Percentiles rank a stretch among this genome's conserved stretches.
phyloP scores from a whole-genome alignment of 2,113 vertebrate species.

The Oreotragus oreotragus region DNA sequence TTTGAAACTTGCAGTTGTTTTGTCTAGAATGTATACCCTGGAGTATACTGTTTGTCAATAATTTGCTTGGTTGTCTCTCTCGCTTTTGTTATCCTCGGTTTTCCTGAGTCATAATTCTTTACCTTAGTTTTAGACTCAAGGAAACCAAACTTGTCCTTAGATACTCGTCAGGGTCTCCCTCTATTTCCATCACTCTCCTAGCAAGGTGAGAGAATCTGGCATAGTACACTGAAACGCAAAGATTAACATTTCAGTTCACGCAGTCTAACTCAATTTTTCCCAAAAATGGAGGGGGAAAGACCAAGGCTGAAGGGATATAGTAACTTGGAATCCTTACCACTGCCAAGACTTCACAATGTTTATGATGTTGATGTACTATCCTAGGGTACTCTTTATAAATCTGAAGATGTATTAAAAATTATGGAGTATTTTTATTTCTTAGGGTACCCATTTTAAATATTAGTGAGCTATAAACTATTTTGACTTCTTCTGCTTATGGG shows the following conservation, averaged over 20 bases:
- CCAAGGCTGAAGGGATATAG: neutral
- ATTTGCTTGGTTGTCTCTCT: neutral
- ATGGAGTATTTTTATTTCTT: neutral
- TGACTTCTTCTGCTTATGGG: neutral
- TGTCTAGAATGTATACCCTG: neutral
- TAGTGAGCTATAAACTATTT: rapidly evolving
- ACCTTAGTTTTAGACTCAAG: neutral
- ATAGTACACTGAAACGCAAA: neutral
- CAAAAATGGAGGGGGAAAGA: neutral
- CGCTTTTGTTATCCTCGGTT: neutral
- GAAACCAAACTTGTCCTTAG: neutral
- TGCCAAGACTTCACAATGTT: neutral
- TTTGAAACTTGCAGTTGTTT: neutral
- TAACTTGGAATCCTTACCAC: neutral
- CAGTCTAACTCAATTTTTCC: neutral
- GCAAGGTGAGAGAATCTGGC: neutral
- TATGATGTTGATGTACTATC: neutral
- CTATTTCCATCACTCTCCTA: neutral
- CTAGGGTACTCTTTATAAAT: neutral
- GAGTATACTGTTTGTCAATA: neutral
- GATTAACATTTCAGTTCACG: neutral
- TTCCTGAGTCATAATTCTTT: neutral
- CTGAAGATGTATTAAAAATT: neutral
- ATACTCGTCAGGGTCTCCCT: neutral
- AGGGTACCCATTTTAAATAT: neutral